Conservation (phyloP, 2,113 vertebrate genomes). For the Oriolus oriolus region DNA sequence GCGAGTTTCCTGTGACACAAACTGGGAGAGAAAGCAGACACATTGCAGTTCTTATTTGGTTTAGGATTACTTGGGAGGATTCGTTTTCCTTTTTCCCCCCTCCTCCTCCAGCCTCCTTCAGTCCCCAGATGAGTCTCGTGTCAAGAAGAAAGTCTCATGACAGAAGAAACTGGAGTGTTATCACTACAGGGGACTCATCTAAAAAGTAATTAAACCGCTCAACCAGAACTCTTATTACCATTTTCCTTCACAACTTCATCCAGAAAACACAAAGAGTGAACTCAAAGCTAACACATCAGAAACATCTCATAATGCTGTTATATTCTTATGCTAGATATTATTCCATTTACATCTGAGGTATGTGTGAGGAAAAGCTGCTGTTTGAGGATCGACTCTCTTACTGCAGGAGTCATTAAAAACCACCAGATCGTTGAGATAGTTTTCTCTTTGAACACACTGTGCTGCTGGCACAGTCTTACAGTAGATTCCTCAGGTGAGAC, state of each 20-base stretch:
- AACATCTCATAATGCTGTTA: background rate
- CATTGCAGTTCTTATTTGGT: background rate
- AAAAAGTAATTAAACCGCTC: conserved; percentile 49
- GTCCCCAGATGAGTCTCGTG: background rate
- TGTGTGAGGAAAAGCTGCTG: background rate
- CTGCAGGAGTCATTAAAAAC: background rate
- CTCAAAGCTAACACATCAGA: conserved; percentile 11
- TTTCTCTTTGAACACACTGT: background rate
- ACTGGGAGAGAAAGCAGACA: background rate
- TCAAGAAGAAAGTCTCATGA: conserved; percentile 4
- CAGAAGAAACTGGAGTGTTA: conserved; percentile 2
- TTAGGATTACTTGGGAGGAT: background rate
- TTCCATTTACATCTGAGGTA: background rate
- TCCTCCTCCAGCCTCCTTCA: background rate
- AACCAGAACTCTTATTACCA: conserved; percentile 38
- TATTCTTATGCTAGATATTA: background rate
- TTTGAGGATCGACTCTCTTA: background rate
- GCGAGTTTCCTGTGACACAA: background rate
- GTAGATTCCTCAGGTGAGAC: background rate
- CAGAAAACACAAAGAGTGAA: conserved; percentile 13
- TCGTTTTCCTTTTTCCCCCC: background rate
- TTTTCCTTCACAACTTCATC: conserved; percentile 29
- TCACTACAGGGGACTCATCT: background rate
- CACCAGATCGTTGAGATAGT: accelerated
- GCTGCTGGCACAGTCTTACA: background rate